Conservation (phyloP, 2,888 invertebrate genomes). For the Luperina nickerlii region DNA sequence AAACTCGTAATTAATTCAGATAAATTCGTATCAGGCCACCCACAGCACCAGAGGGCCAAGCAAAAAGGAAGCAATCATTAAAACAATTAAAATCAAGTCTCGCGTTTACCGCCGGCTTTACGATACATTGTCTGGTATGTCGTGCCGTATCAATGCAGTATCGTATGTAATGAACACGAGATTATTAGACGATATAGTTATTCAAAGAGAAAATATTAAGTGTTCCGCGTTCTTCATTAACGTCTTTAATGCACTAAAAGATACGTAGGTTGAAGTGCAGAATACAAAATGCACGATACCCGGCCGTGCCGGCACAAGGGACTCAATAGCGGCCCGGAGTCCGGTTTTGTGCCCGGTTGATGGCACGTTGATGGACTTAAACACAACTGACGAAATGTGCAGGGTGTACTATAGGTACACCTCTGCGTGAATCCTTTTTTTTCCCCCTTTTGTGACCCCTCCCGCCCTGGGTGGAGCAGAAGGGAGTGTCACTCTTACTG, state of each 20-base stretch:
- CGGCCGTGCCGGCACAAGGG: no score
- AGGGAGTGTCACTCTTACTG: no score
- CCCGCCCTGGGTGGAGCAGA: no score
- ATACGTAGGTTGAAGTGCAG: no score
- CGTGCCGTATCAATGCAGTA: not conserved
- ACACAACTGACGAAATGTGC: no score
- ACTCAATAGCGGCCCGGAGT: no score
- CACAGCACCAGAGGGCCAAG: not conserved
- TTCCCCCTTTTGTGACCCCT: no score
- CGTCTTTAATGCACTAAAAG: not conserved
- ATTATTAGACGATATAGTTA: not conserved
- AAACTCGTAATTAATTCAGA: conserved; percentile 4
- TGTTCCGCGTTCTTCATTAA: not conserved
- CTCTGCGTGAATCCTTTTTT: no score
- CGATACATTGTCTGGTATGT: not conserved
- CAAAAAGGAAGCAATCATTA: conserved; percentile 36
- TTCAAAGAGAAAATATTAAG: not conserved
- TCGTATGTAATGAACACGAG: not conserved
- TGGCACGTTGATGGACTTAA: no score
- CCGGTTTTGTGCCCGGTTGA: no score
- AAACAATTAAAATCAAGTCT: conserved; percentile 25
- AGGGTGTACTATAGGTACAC: no score
- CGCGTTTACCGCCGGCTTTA: not conserved
- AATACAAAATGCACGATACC: no score
- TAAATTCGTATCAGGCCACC: not conserved